Evolutionary conservation across 2,888 invertebrate species (phyloP), one percentile per base, ranked within the genome.

Genomic region (Drosophila parthenogenetica): DNA sequence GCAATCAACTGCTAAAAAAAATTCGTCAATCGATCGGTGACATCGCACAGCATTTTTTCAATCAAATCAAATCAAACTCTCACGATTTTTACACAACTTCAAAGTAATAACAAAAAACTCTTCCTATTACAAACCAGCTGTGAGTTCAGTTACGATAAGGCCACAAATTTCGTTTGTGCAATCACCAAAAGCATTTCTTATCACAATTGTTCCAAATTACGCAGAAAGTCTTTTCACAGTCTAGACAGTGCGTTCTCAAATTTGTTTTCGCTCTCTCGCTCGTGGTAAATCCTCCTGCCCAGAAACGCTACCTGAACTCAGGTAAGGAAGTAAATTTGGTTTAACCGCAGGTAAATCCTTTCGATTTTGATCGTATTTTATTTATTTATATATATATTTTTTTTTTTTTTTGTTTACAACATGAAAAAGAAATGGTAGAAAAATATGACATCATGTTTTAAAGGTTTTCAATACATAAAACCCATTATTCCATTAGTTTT

Each of bases 381-480:
- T 57, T 57, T 62, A 43, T 14, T 53, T 50, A 40, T 51, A 39
- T 60, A 39, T 60, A 50, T 49, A 7, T 32, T 11, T 3, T 39
- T 40, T 16, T 61, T 67, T 40, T 58, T 59, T 69, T 78, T 75
- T 66, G 64, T 86, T 83, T 70, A 88, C 89, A 88, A 88, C 89
- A 89, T 84, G 81, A 87, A 88, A 89, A 89, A 89, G 79, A 77
- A 89, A 81, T 83, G 65, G 84, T 84, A 84, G 89, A 84, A 88
- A 84, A 84, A 88, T 88, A 84, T 83, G 81, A 87, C 67, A 83
- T 89, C 59, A 42, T 71, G 45, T 73, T 73, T 83, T 42, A 42
- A 61, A 42, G 62, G 77, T 57, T 73, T 79, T 61, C 37, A 62
- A 65, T 81, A 78, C 80, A 57, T 37, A 75, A 77, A 83, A 74